phyloP scores from a whole-genome alignment of 2,797 vertebrate genomes.

The Gastrophryne carolinensis region DNA sequence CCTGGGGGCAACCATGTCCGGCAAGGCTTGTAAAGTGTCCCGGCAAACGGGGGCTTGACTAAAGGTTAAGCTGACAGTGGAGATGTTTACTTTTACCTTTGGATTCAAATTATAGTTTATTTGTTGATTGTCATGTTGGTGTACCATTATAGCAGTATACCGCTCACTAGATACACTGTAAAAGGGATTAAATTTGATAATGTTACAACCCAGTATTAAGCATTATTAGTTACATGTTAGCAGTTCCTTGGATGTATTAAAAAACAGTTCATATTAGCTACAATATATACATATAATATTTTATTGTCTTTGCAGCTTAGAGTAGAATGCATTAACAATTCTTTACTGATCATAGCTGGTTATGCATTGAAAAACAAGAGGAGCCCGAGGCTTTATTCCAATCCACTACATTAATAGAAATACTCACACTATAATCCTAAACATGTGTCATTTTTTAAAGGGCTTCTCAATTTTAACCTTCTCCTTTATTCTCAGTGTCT shows the following conservation, averaged over 20 bases:
- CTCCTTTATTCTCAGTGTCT: not conserved
- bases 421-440: not conserved
- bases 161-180: no score
- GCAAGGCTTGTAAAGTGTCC: no score
- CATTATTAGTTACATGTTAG: not conserved
- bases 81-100: no score
- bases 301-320: not conserved
- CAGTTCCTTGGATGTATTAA: not conserved
- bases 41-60: no score
- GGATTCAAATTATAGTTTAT: no score
- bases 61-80: no score
- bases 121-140: no score
- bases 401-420: not conserved
- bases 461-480: not conserved
- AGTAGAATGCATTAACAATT: not conserved
- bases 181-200: no score
- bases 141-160: no score
- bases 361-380: not conserved
- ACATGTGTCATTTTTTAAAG: conserved; percentile 6
- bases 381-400: conserved; percentile 2
- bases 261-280: not conserved
- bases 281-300: not conserved
- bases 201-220: no score
- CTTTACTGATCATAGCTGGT: not conserved
- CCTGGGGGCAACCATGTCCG: no score